Evolutionary conservation across 2,113 vertebrate genomes (phyloP).

Genomic region (Mus musculus): DNA sequence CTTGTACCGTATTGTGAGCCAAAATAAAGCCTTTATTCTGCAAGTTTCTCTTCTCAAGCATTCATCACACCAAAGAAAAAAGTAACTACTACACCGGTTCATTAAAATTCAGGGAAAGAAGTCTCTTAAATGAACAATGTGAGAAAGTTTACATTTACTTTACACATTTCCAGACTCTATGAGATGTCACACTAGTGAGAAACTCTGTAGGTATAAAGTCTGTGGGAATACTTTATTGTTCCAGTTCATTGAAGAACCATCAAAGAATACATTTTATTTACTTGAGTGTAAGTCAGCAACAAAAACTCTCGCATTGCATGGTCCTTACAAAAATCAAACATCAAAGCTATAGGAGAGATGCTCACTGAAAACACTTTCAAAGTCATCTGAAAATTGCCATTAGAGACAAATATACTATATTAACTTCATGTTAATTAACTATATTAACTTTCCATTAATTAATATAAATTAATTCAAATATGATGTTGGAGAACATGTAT

Average conservation of each 20-base stretch:
- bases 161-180: neutral
- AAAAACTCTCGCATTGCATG: neutral
- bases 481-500: neutral
- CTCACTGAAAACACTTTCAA: neutral
- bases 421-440: neutral
- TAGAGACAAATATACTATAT: neutral
- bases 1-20: neutral
- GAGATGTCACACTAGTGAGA: neutral
- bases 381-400: neutral
- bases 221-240: neutral
- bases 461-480: neutral
- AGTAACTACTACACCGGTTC: too few relatives aligned
- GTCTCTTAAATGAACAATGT: neutral
- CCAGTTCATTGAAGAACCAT: neutral
- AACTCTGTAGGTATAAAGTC: neutral
- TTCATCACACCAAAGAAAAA: neutral
- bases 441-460: too few relatives aligned
- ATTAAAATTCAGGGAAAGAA: neutral
- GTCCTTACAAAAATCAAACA: neutral
- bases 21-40: neutral
- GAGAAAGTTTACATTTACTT: neutral
- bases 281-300: neutral
- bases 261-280: neutral
- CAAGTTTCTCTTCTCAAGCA: neutral
- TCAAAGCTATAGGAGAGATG: neutral